Percentiles rank a stretch among this genome's conserved stretches.
Conservation (phyloP, 2,797 vertebrate genomes). For the Smutsia temminckii region DNA sequence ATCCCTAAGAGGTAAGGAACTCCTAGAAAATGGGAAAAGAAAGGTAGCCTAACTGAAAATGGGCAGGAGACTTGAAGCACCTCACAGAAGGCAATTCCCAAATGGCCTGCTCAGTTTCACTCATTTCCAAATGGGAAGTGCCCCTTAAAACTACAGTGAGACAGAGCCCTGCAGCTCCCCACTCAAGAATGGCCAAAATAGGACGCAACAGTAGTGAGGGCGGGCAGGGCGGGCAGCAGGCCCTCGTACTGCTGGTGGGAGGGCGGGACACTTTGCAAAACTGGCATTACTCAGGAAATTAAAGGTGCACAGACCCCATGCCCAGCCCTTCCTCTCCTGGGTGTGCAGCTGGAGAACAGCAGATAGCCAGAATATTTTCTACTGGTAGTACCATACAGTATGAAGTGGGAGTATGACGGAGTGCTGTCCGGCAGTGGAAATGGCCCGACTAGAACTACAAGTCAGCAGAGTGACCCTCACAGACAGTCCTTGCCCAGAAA, state of each 20-base stretch:
- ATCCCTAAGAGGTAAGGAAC: not conserved
- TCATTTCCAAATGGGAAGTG: too few species aligned
- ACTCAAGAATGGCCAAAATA: not conserved
- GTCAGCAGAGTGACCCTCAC: not conserved
- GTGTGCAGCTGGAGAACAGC: not conserved
- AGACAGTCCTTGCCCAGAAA: not conserved
- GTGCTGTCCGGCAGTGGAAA: not conserved
- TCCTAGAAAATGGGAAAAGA: not conserved
- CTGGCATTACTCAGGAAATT: not conserved
- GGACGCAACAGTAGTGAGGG: not conserved
- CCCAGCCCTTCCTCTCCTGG: not conserved
- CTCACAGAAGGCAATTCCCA: not conserved
- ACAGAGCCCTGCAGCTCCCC: too few species aligned
- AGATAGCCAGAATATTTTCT: not conserved
- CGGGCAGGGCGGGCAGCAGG: too few species aligned
- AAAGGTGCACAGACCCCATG: not conserved
- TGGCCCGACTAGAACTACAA: not conserved
- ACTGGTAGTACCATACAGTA: not conserved
- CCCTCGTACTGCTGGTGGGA: not conserved
- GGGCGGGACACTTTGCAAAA: not conserved
- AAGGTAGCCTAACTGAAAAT: not conserved
- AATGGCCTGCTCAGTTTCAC: too few species aligned
- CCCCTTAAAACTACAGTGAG: accelerated
- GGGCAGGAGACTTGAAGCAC: not conserved
- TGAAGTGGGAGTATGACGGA: accelerated